A percentile compares a stretch with the other conserved stretches of the same genome.
Conservation (phyloP, 1,140 invertebrate species). For the Thaumetopoea pityocampa region DNA sequence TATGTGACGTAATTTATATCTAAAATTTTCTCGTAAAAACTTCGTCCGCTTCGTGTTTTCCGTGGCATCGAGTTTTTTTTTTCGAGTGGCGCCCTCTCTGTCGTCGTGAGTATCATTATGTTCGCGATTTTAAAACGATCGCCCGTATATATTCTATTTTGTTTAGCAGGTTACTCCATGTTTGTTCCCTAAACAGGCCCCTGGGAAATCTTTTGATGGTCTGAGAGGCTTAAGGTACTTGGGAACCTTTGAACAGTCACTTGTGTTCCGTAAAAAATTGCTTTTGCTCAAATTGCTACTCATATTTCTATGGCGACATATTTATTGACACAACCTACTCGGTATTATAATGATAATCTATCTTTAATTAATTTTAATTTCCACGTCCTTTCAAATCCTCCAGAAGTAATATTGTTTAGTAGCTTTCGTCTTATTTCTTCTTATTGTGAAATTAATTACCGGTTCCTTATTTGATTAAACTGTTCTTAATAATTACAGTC, state of each 20-base stretch:
- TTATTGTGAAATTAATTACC: too few relatives aligned
- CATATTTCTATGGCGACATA: too few relatives aligned
- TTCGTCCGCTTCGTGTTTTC: constrained; percentile 34
- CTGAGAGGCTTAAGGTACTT: constrained; percentile 14
- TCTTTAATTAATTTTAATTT: too few relatives aligned
- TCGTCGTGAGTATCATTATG: constrained; percentile 37
- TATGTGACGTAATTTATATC: constrained; percentile 67
- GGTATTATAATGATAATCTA: too few relatives aligned
- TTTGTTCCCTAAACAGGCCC: constrained; percentile 24
- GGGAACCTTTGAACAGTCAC: constrained; percentile 15
- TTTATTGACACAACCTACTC: too few relatives aligned
- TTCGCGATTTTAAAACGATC: constrained; percentile 35
- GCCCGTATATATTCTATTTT: constrained; percentile 34
- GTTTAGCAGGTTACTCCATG: constrained; percentile 24
- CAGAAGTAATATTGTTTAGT: too few relatives aligned
- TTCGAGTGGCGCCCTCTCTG: constrained; percentile 27
- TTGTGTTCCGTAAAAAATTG: constrained; percentile 13
- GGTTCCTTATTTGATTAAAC: too few relatives aligned
- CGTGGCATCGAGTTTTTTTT: constrained; percentile 34
- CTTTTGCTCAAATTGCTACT: too few relatives aligned
- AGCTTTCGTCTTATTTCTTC: too few relatives aligned
- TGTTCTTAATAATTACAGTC: too few relatives aligned
- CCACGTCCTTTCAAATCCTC: too few relatives aligned
- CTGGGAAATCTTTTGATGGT: constrained; percentile 31
- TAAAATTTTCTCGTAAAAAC: constrained; percentile 61